A percentile compares a stretch with the other conserved stretches of the same genome.
phyloP scores from a whole-genome alignment of 2,113 vertebrate genomes.

The Chrysemys picta region DNA sequence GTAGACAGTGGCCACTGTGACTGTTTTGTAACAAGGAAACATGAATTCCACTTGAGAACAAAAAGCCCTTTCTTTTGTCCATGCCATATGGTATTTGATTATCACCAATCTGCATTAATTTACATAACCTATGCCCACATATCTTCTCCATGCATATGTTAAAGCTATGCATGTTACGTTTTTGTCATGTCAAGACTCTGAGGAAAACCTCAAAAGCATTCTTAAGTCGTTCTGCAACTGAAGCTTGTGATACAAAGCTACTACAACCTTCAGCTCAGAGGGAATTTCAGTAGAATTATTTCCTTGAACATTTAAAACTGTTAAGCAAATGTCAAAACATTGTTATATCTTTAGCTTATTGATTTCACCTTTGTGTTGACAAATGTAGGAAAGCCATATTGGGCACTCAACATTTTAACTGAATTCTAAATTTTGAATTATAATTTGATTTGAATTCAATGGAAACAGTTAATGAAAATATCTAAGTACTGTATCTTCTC shows the following conservation, averaged over 20 bases:
- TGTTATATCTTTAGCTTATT: neutral
- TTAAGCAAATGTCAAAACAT: neutral
- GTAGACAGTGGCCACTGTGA: neutral
- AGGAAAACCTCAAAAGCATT: neutral
- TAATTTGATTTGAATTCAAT: constrained; percentile 4
- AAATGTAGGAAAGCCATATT: neutral
- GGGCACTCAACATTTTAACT: neutral
- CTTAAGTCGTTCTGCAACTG: neutral
- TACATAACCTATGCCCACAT: neutral
- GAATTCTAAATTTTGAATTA: neutral
- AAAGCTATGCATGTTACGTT: neutral
- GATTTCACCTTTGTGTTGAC: neutral
- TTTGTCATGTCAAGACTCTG: fast-evolving
- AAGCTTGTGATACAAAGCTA: neutral
- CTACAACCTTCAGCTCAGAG: neutral
- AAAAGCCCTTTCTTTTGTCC: neutral
- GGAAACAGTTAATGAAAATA: neutral
- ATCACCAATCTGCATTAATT: neutral
- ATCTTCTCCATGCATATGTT: neutral
- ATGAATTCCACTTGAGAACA: neutral
- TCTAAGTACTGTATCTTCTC: neutral
- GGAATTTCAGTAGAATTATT: constrained; percentile 1
- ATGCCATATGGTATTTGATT: neutral
- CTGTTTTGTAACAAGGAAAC: neutral
- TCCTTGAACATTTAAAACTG: neutral